phyloP scores from a whole-genome alignment of 2,888 invertebrate species.

The Orthosia incerta region DNA sequence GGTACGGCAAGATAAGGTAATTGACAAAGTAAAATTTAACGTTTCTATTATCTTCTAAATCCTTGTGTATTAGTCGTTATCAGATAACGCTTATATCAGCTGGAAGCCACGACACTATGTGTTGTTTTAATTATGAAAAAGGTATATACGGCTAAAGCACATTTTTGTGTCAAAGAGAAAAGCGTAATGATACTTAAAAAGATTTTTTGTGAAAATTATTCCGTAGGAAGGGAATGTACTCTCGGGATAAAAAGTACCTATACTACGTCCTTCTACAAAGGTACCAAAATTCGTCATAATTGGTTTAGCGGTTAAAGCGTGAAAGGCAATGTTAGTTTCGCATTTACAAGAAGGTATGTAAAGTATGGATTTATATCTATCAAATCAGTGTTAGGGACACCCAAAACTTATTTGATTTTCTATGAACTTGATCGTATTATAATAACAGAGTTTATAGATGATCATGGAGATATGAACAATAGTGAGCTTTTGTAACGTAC shows the following conservation, averaged over 20 bases:
- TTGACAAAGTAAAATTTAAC: constrained; percentile 5
- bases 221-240: too few relatives aligned
- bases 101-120: not conserved
- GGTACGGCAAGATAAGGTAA: constrained; percentile 13
- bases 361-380: not conserved
- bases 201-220: not conserved
- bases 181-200: not conserved
- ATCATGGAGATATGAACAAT: not conserved
- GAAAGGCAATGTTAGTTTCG: too few relatives aligned
- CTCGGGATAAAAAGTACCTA: too few relatives aligned
- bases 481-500: not conserved
- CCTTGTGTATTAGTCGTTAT: constrained; percentile 22
- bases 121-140: not conserved
- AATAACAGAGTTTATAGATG: not conserved
- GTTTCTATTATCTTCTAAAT: constrained; percentile 16
- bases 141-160: not conserved
- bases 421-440: not conserved
- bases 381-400: too few relatives aligned
- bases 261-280: too few relatives aligned
- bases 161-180: constrained; percentile 1
- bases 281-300: too few relatives aligned
- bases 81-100: constrained; percentile 31
- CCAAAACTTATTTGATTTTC: too few relatives aligned
- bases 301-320: too few relatives aligned
- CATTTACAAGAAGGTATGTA: too few relatives aligned